These are phyloP conservation scores for Piprites chloris DNA, from an alignment of 2,113 vertebrate species.

Conservation along the genomic window DNA sequence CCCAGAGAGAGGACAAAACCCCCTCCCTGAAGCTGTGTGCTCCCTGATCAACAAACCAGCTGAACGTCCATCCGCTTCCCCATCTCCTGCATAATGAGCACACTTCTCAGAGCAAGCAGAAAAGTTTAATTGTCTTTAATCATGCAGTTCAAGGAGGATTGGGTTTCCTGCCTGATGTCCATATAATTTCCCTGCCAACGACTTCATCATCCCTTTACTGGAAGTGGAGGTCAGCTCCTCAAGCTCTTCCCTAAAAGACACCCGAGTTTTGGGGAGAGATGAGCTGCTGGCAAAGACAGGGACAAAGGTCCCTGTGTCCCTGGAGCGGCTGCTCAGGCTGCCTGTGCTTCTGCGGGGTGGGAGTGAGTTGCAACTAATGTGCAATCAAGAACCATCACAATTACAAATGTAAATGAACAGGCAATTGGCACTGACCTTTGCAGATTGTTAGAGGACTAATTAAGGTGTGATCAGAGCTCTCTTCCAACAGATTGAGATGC, in stretches of 20 bases:
- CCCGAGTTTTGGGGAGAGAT: neutral
- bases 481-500: conserved; percentile 69
- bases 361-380: conserved; percentile 67
- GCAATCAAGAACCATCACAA: conserved; percentile 78
- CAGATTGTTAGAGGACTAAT: conserved; percentile 80
- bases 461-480: conserved; percentile 75
- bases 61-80: neutral
- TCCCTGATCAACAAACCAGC: neutral
- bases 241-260: neutral
- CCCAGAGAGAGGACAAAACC: neutral
- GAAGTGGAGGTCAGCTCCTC: conserved; percentile 1
- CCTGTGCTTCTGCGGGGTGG: neutral
- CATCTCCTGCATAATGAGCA: conserved; percentile 83
- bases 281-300: neutral
- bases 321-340: neutral
- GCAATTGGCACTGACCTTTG: conserved; percentile 80
- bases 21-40: neutral
- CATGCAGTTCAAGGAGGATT: conserved; percentile 85
- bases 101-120: conserved; percentile 86
- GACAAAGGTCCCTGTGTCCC: conserved; percentile 17
- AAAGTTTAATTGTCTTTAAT: conserved; percentile 93
- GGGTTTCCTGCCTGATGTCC: conserved; percentile 84
- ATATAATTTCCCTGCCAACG: conserved; percentile 82
- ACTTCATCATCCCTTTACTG: conserved; percentile 78
- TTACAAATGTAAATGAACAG: conserved; percentile 79